Evolutionary conservation across 2,888 invertebrate species (phyloP), one percentile per base, ranked within the genome.

Genomic region (Nasonia oneida): DNA sequence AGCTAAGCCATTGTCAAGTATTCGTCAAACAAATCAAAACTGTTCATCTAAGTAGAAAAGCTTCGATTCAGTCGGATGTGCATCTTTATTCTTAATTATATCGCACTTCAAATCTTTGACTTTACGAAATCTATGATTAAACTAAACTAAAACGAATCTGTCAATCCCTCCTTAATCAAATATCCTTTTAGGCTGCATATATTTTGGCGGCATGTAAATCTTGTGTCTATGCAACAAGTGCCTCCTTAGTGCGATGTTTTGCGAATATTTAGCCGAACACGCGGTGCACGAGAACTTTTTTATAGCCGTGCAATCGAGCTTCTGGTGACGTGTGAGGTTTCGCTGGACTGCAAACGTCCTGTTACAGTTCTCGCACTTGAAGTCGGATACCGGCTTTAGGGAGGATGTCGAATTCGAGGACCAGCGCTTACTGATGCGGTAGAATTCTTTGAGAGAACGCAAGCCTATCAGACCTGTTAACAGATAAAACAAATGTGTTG

Each of bases 301-400:
- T 3, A 15, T 3, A n/a, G 23, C 47, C 1, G 42, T n/a, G 18
- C 73, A 73, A 0, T 97, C 97, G 90, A 96, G 96, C 90, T 95
- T 95, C 90, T 96, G 95, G 92, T 97, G 97, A 4, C 91, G 90
- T 67, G 87, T 90, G 42, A 73, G 73, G 23, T n/a, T 47, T 39
- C 73, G 73, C 14, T 42, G 73, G 14, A 6, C 67, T 14, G 23
- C 29, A 14, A 42, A 47, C 14, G 23, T 42, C 23, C 42, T 42
- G 23, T 33, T 29, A 15, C 75, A 76, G 10, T 76, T n/a, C 18
- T 42, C 42, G 23, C 73, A 73, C 73, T 73, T 73, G 73, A 73
- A 42, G 12, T 23, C 47, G 8, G 2, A 1, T 12, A 42, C 42
- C 12, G 73, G 73, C n/a, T 73, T 73, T 23, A 18, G 12, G 12